These are phyloP conservation scores for Trissoscelio sp. DNA, from an alignment of 2,888 invertebrate species.

Conservation along the genomic window DNA sequence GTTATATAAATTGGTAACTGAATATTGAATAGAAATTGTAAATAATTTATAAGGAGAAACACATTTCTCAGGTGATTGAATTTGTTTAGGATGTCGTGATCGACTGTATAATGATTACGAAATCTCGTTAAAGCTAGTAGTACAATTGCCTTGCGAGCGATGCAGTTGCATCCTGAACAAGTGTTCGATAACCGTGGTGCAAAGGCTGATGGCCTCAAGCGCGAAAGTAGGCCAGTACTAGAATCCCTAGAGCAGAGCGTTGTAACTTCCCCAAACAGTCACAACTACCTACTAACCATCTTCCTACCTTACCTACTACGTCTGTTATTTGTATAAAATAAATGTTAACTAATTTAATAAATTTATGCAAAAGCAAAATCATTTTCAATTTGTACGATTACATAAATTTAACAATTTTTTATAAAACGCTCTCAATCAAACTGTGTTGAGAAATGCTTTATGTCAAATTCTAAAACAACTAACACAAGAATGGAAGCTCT, in stretches of 20 bases:
- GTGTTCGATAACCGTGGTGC: conserved; percentile 79
- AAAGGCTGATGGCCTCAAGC: conserved; percentile 80
- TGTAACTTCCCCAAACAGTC: conserved; percentile 45
- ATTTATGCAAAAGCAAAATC: background rate
- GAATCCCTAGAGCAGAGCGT: conserved; percentile 58
- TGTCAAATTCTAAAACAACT: no score
- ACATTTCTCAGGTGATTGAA: background rate
- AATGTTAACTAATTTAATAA: background rate
- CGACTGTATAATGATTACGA: conserved; percentile 16
- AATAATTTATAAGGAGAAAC: background rate
- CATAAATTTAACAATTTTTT: no score
- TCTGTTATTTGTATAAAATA: background rate
- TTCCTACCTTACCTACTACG: conserved; percentile 7
- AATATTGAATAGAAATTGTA: background rate
- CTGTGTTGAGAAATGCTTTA: no score
- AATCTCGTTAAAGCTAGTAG: conserved; percentile 39
- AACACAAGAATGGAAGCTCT: no score
- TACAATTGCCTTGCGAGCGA: conserved; percentile 67
- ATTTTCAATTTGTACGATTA: no score
- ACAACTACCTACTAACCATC: conserved; percentile 12
- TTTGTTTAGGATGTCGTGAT: conserved; percentile 15
- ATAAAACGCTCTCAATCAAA: no score
- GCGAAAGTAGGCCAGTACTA: conserved; percentile 79
- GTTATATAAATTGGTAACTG: background rate
- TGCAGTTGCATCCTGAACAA: conserved; percentile 74